phyloP scores from a whole-genome alignment of 2,113 vertebrate species.

The Porphyrio hochstetteri region DNA sequence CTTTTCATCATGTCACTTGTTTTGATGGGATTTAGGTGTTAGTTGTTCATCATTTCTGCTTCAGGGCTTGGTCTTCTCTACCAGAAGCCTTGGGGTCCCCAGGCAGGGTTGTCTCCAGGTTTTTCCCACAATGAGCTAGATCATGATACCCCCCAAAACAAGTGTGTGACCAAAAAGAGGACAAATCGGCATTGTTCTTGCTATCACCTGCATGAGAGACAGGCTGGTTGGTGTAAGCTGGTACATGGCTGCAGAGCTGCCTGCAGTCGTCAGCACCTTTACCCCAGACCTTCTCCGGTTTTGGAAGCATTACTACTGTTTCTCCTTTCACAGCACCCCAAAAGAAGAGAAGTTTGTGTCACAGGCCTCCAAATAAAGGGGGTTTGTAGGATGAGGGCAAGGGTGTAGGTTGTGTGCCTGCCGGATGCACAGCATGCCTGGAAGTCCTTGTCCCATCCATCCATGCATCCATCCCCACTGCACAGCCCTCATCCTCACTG shows the following conservation, averaged over 20 bases:
- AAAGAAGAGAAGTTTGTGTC: neutral
- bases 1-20: neutral
- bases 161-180: neutral
- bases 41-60: neutral
- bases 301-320: neutral
- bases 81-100: accelerated
- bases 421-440: accelerated
- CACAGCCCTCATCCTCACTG: neutral
- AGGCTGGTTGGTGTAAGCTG: neutral
- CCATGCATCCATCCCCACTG: neutral
- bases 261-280: neutral
- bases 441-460: neutral
- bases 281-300: neutral
- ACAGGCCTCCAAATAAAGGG: neutral
- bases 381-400: neutral
- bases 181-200: neutral
- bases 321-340: neutral
- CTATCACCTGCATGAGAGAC: neutral
- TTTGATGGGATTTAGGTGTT: neutral
- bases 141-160: neutral
- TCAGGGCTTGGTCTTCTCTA: neutral
- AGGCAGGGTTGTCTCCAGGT: neutral
- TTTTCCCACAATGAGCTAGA: neutral
- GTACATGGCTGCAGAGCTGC: accelerated
- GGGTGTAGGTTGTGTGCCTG: accelerated